These are phyloP conservation scores for Dinomys branickii DNA, from an alignment of 2,113 vertebrate species.

Conservation along the genomic window DNA sequence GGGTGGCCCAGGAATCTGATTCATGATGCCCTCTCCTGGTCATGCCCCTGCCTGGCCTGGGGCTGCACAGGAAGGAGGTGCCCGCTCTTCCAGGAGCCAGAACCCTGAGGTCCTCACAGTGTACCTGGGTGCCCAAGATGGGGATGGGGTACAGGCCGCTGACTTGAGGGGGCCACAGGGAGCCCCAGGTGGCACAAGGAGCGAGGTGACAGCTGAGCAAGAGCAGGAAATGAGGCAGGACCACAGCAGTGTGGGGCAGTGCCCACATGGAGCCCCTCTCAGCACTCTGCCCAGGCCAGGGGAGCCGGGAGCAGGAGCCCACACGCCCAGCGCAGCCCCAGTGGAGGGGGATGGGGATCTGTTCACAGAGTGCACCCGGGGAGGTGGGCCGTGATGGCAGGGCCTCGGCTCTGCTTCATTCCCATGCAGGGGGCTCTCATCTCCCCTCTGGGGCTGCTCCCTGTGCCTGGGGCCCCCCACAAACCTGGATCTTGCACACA, in stretches of 20 bases:
- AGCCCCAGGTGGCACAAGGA: neutral
- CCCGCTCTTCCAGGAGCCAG: no score
- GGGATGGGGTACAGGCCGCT: accelerated
- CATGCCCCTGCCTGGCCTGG: neutral
- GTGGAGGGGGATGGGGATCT: neutral
- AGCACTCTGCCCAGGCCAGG: neutral
- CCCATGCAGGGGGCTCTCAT: accelerated
- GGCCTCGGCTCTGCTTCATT: neutral
- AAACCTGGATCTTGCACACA: no score
- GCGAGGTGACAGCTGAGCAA: accelerated
- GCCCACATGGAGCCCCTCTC: no score
- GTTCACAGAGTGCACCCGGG: neutral
- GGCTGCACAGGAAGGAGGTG: neutral
- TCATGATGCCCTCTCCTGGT: neutral
- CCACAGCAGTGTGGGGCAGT: accelerated
- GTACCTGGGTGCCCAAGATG: neutral
- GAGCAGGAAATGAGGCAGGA: no score
- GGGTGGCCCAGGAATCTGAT: no score
- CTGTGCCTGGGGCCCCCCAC: accelerated
- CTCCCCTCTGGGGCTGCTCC: neutral
- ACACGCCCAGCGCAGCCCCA: accelerated
- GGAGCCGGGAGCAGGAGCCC: neutral
- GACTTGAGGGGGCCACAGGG: neutral
- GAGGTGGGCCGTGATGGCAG: neutral
- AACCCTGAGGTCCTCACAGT: neutral